Evolutionary conservation across 2,888 invertebrate species (phyloP), one percentile per base, ranked within the genome.

Genomic region (Lepidonotus clava): DNA sequence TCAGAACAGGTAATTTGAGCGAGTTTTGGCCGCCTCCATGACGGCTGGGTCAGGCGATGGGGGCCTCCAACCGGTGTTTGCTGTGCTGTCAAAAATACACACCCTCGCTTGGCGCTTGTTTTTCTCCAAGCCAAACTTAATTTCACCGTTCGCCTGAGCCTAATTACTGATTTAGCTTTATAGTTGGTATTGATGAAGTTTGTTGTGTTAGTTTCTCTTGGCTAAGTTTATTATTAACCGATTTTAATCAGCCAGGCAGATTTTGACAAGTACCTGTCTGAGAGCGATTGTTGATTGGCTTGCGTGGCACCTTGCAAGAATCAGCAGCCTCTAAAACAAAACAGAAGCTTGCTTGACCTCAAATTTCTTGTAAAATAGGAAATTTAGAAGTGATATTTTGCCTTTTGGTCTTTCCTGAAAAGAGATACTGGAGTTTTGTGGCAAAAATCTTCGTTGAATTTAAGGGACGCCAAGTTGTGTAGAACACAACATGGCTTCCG

Each of bases 1-100:
- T 89, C 90, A 88, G 89, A 87, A 85, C 90, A 91, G 92, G 92
- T 92, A 90, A 53, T 51, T 83, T 24, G 18, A 24, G 24, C 0
- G 5, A 28, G 28, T 41, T 80, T 80, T 80, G 24, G 80, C 24
- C 32, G 28, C 4, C 80, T 6, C 24, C 24, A 40, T 80, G 0
- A 21, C 40, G 46, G 28, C 51, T 80, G 6, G 1, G 80, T 41
- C 28, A 46, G 80, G 80, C 51, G 80, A 80, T 51, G 41, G 1
- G 46, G 21, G 1, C 32, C 34, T 80, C 80, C 80, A 51, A 51
- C 80, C 80, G 80, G 80, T 80, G 80, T 80, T 71, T 80, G 80
- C 80, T 80, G 80, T 80, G 80, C 80, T 80, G 80, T 80, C 80
- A 80, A 80, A 80, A 80, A 80, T 51, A 41, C 80, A 46, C 41